Percentiles rank a stretch among this genome's conserved stretches.
Conservation (phyloP, 2,113 vertebrate species). For the Poecile atricapillus region DNA sequence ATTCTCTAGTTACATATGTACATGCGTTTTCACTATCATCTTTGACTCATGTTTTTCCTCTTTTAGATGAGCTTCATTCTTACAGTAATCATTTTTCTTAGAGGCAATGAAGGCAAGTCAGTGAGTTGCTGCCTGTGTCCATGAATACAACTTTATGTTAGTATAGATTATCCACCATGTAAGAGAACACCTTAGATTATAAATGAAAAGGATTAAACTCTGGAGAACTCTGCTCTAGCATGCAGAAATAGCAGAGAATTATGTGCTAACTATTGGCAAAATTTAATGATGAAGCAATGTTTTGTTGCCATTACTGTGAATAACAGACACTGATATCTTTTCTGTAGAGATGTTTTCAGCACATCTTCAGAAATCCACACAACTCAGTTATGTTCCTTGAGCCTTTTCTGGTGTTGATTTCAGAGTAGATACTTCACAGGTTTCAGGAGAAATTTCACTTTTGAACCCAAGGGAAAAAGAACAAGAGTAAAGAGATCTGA, state of each 20-base stretch:
- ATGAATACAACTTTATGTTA: background rate
- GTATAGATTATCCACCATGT: background rate
- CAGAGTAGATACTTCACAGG: background rate
- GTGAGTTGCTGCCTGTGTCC: background rate
- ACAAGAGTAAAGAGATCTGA: background rate
- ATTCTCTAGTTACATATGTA: background rate
- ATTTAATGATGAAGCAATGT: background rate
- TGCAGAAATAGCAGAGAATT: background rate
- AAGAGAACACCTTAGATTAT: background rate
- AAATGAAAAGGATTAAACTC: background rate
- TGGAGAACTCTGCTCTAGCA: background rate
- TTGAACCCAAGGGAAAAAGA: background rate
- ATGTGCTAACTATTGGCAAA: background rate
- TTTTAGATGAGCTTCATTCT: background rate
- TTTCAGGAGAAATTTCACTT: background rate
- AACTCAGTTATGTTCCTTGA: rapidly evolving
- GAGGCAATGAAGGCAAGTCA: background rate
- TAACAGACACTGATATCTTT: background rate
- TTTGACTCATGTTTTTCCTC: background rate
- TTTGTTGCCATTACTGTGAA: background rate
- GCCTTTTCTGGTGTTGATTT: background rate
- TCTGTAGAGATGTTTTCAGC: background rate
- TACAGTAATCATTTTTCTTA: background rate
- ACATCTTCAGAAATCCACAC: background rate
- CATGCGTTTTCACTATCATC: background rate